phyloP scores from a whole-genome alignment of 2,113 vertebrate genomes.

The Zosterops japonicus region DNA sequence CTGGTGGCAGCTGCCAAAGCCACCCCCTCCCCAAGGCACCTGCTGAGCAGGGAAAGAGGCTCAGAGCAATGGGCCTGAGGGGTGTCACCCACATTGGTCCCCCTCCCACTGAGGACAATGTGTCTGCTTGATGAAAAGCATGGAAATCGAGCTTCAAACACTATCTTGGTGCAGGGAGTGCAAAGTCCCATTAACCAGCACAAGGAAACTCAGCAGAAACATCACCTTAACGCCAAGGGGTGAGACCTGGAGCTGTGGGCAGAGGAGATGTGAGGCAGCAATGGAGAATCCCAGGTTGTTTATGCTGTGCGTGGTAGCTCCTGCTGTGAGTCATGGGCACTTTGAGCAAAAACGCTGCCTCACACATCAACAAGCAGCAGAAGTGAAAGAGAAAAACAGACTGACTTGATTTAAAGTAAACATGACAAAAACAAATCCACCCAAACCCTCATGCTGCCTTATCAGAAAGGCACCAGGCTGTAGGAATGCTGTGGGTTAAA shows the following conservation, averaged over 20 bases:
- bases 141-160: background rate
- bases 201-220: background rate
- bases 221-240: fast-evolving
- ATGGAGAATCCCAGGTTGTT: background rate
- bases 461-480: background rate
- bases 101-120: fast-evolving
- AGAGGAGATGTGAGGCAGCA: background rate
- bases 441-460: background rate
- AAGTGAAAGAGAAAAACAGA: background rate
- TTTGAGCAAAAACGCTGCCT: background rate
- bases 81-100: background rate
- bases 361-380: background rate
- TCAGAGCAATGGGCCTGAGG: background rate
- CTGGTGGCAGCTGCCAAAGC: background rate
- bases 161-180: background rate
- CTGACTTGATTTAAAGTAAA: background rate
- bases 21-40: background rate
- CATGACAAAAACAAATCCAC: background rate
- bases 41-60: fast-evolving
- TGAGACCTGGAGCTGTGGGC: background rate
- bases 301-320: background rate
- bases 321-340: background rate
- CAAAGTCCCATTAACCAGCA: background rate
- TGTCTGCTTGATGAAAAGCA: fast-evolving
- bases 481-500: background rate